Evolutionary conservation across 1,140 invertebrate species (phyloP).

Genomic region (Andricus grossulariae): DNA sequence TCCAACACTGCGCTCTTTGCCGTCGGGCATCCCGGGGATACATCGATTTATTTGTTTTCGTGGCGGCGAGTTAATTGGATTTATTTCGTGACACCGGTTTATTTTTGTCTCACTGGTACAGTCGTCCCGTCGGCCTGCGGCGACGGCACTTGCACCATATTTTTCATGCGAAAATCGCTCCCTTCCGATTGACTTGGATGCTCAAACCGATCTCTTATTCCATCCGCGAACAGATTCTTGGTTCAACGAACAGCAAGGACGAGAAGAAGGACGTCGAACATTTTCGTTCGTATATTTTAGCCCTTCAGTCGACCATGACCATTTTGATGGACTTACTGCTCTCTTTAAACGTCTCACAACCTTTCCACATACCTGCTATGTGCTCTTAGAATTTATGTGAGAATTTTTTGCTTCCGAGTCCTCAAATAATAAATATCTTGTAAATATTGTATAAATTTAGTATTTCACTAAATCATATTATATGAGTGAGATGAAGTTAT

Average conservation of each 20-base stretch:
- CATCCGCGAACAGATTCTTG: neutral
- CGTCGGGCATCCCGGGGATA: constrained; percentile 46
- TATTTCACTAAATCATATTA: no score
- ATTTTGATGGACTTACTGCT: neutral
- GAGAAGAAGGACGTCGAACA: constrained; percentile 33
- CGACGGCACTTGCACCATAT: constrained; percentile 39
- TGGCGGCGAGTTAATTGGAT: constrained; percentile 61
- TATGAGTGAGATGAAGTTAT: no score
- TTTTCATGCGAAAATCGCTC: constrained; percentile 55
- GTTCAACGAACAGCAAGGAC: constrained; percentile 45
- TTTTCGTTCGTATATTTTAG: constrained; percentile 24
- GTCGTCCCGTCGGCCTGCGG: neutral
- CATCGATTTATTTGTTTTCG: constrained; percentile 67
- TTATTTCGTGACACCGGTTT: constrained; percentile 57
- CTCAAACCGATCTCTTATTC: constrained; percentile 27
- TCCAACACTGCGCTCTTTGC: constrained; percentile 41
- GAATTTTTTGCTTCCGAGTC: neutral
- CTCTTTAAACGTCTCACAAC: neutral
- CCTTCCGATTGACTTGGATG: constrained; percentile 35
- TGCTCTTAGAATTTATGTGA: neutral
- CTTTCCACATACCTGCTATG: neutral
- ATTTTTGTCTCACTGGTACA: constrained; percentile 54
- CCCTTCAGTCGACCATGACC: constrained; percentile 6
- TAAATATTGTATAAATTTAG: no score
- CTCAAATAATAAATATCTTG: no score